phyloP scores from a whole-genome alignment of 2,797 vertebrate genomes.

The Clarias laeviceps region DNA sequence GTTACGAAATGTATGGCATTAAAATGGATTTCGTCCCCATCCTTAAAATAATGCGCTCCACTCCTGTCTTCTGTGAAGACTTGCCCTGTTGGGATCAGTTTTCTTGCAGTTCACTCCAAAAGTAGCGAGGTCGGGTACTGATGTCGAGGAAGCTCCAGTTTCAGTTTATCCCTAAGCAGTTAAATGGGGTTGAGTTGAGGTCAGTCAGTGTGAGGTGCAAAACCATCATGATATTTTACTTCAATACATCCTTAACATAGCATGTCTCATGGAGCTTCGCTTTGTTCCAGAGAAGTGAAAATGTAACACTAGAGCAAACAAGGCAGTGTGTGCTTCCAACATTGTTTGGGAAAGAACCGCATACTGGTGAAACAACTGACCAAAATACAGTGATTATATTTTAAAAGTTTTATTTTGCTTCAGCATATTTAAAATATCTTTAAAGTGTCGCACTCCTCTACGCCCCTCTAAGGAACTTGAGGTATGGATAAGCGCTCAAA shows the following conservation, averaged over 20 bases:
- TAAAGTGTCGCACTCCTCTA: not conserved
- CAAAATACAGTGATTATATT: not conserved
- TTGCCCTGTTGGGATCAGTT: not conserved
- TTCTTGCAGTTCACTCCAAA: not conserved
- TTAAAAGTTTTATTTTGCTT: slow-evolving; percentile 65
- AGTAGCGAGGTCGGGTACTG: not conserved
- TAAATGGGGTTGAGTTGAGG: not conserved
- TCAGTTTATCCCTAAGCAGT: not conserved
- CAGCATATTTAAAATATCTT: slow-evolving; percentile 33
- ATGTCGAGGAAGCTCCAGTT: not conserved
- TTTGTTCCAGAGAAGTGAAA: not conserved
- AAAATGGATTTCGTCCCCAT: not conserved
- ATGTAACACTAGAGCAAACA: not conserved
- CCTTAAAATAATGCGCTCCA: not conserved
- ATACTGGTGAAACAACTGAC: not conserved
- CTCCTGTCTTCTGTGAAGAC: not conserved
- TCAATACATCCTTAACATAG: not conserved
- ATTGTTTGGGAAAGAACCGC: not conserved
- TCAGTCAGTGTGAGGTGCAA: not conserved
- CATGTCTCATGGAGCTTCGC: not conserved
- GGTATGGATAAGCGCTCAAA: not conserved
- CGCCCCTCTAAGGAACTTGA: not conserved
- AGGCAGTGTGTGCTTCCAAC: not conserved
- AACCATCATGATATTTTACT: not conserved
- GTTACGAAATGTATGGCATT: not conserved